These are phyloP conservation scores for Caenorhabditis macrosperma DNA, from an alignment of 2,888 invertebrate genomes.

Conservation along the genomic window DNA sequence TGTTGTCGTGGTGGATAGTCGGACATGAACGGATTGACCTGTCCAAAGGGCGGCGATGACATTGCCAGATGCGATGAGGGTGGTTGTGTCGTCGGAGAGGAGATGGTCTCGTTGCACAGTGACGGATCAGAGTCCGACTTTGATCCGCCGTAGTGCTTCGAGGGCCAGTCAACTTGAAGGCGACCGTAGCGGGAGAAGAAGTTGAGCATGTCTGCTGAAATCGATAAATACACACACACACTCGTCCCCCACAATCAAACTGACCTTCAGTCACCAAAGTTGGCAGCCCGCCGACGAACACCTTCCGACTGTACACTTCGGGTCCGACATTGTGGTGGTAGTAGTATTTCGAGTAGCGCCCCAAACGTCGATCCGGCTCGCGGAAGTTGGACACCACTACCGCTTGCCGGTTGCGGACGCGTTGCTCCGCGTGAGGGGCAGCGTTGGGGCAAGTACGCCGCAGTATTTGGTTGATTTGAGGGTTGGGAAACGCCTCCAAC, in stretches of 20 bases:
- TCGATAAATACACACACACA: neutral
- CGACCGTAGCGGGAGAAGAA: conserved; percentile 97
- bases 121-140: conserved; percentile 86
- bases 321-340: conserved; percentile 69
- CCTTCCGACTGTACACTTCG: conserved; percentile 86
- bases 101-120: conserved; percentile 85
- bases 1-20: neutral
- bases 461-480: conserved; percentile 32
- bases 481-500: conserved; percentile 19
- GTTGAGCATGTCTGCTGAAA: conserved; percentile 93
- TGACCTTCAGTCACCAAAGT: conserved; percentile 96
- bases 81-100: conserved; percentile 8
- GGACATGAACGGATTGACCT: conserved; percentile 46
- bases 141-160: conserved; percentile 84
- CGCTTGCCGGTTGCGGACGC: conserved; percentile 20
- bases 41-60: conserved; percentile 48
- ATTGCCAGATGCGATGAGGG: conserved; percentile 29
- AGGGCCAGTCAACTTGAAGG: conserved; percentile 98
- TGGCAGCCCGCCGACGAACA: conserved; percentile 97
- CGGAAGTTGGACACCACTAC: conserved; percentile 54
- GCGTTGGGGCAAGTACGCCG: neutral
- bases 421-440: conserved; percentile 9
- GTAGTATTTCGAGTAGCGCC: conserved; percentile 60
- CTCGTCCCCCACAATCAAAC: neutral
- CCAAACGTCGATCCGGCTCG: conserved; percentile 56